Conservation (phyloP, 2,113 vertebrate genomes). For the Pantherophis guttatus region DNA sequence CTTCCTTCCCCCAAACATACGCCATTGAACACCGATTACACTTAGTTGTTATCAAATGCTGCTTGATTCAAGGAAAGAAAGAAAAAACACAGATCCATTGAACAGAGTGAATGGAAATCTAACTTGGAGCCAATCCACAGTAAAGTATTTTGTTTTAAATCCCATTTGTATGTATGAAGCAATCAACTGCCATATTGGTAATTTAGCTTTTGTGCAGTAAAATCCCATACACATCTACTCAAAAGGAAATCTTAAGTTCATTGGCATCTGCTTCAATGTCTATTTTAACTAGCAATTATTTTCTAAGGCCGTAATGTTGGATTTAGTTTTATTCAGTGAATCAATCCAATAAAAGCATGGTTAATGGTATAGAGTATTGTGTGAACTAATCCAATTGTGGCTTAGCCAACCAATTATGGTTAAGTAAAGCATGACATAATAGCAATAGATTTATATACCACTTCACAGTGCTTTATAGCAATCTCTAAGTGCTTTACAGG, state of each 20-base stretch:
- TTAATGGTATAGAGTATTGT: neutral
- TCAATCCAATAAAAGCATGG: neutral
- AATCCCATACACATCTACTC: neutral
- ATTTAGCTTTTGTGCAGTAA: neutral
- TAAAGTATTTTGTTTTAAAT: neutral
- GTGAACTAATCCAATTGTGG: neutral
- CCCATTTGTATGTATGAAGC: neutral
- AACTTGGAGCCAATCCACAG: neutral
- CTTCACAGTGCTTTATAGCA: too few relatives aligned
- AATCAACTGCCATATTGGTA: neutral
- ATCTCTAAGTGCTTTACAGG: too few relatives aligned
- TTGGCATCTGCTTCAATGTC: neutral
- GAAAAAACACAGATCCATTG: neutral
- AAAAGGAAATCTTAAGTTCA: neutral
- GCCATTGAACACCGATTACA: neutral
- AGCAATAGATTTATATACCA: too few relatives aligned
- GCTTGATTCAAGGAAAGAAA: neutral
- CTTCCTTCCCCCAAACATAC: neutral
- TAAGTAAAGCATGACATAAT: neutral
- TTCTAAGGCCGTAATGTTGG: neutral
- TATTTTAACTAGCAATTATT: neutral
- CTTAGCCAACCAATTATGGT: neutral
- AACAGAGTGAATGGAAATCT: neutral
- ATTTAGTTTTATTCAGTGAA: neutral
- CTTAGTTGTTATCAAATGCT: neutral